Conservation (phyloP, 2,888 invertebrate genomes). For the Pristionchus japonicus region DNA sequence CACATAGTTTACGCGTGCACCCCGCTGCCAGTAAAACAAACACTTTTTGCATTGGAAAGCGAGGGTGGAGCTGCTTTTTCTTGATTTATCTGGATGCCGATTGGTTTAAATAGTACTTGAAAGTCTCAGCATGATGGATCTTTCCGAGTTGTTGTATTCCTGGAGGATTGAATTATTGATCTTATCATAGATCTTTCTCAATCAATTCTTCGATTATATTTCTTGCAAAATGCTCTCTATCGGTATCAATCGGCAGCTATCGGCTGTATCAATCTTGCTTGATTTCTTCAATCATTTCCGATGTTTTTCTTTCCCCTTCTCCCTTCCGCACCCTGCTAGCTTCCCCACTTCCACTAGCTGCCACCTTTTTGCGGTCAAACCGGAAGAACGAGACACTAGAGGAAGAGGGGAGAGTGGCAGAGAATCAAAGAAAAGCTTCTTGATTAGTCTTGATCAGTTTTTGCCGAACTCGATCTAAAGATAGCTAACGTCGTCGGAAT, state of each 20-base stretch:
- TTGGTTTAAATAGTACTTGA: not conserved
- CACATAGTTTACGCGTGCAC: not conserved
- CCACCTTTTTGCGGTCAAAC: not conserved
- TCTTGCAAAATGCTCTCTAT: not conserved
- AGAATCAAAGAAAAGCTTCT: not conserved
- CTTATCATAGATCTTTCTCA: not conserved
- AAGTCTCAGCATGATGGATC: not conserved
- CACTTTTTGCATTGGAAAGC: not conserved
- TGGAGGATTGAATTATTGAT: not conserved
- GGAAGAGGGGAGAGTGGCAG: not conserved
- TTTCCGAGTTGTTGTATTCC: no score
- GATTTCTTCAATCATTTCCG: not conserved
- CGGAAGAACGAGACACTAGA: conserved; percentile 7
- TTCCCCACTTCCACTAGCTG: not conserved
- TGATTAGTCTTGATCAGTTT: not conserved
- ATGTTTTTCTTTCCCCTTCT: not conserved
- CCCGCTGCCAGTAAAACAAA: not conserved
- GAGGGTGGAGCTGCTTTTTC: not conserved
- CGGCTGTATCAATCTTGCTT: not conserved
- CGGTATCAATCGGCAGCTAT: not conserved
- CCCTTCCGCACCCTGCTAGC: no score
- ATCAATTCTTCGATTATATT: not conserved
- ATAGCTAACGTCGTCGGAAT: no score
- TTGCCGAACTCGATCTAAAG: no score
- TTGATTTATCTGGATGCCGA: not conserved